These are phyloP conservation scores for Pyralis farinalis DNA, from an alignment of 2,888 invertebrate species.

Conservation along the genomic window DNA sequence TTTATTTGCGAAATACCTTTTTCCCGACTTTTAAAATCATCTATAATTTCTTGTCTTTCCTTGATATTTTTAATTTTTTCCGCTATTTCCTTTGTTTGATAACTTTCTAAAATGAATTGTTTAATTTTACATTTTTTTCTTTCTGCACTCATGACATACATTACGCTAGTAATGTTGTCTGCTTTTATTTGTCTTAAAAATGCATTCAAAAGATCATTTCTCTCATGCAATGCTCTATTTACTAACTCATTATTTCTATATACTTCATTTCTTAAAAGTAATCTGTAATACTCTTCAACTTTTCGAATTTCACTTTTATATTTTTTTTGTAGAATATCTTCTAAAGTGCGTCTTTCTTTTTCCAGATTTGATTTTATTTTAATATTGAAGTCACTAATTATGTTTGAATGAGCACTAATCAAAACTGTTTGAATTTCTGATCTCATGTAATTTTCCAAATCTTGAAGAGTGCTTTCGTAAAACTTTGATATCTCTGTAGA, in stretches of 20 bases:
- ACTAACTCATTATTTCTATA: conserved; percentile 41
- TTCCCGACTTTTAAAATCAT: conserved; percentile 39
- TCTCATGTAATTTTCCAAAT: conserved; percentile 53
- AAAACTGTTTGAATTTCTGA: conserved; percentile 45
- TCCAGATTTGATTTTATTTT: conserved; percentile 51
- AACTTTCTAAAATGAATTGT: conserved; percentile 52
- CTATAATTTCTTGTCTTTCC: conserved; percentile 39
- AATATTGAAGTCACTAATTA: conserved; percentile 47
- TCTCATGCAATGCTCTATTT: conserved; percentile 42
- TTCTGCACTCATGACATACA: conserved; percentile 67
- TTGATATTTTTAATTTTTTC: conserved; percentile 50
- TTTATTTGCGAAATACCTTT: conserved; percentile 45
- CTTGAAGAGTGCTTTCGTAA: conserved; percentile 55
- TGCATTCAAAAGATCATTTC: conserved; percentile 57
- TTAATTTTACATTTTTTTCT: conserved; percentile 67
- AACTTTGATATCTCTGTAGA: conserved; percentile 47
- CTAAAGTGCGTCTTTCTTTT: conserved; percentile 42
- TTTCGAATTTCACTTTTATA: conserved; percentile 48
- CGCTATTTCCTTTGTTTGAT: conserved; percentile 43
- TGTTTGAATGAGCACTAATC: conserved; percentile 39
- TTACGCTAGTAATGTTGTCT: conserved; percentile 56
- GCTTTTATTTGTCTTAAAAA: conserved; percentile 55
- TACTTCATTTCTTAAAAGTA: conserved; percentile 52
- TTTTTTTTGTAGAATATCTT: conserved; percentile 37
- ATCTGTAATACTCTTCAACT: conserved; percentile 53